Percentiles rank a stretch among this genome's conserved stretches.
These are phyloP conservation scores for Poecile atricapillus DNA, from an alignment of 2,113 vertebrate species.

Conservation along the genomic window DNA sequence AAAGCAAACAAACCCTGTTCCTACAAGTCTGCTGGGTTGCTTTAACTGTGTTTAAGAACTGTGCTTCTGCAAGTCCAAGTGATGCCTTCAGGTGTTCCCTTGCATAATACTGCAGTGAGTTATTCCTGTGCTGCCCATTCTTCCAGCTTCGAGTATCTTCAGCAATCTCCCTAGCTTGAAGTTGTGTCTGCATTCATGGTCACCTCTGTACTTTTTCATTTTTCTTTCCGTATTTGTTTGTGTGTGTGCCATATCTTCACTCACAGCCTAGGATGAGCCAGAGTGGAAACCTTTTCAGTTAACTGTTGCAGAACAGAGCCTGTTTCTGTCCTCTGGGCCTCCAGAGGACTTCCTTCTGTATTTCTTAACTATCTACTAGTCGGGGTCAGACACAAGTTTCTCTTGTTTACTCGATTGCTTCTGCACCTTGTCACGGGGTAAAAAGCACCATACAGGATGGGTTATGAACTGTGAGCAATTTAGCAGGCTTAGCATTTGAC, in stretches of 20 bases:
- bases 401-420: neutral
- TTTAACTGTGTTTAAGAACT: neutral
- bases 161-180: neutral
- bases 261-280: neutral
- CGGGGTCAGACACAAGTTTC: neutral
- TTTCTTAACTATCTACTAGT: neutral
- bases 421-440: neutral
- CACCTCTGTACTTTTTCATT: neutral
- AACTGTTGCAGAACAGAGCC: neutral
- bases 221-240: neutral
- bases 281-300: neutral
- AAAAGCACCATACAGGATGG: rapidly evolving
- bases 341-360: neutral
- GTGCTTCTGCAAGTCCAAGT: neutral
- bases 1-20: neutral
- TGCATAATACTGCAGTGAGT: neutral
- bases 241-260: neutral
- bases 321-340: neutral
- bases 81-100: neutral
- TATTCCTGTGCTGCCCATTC: neutral
- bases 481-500: neutral
- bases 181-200: neutral
- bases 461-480: neutral
- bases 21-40: neutral
- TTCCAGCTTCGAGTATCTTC: neutral